Percentiles rank a stretch among this genome's conserved stretches.
Evolutionary conservation across 2,113 vertebrate genomes (phyloP).

Genomic region (Bombycilla garrulus): DNA sequence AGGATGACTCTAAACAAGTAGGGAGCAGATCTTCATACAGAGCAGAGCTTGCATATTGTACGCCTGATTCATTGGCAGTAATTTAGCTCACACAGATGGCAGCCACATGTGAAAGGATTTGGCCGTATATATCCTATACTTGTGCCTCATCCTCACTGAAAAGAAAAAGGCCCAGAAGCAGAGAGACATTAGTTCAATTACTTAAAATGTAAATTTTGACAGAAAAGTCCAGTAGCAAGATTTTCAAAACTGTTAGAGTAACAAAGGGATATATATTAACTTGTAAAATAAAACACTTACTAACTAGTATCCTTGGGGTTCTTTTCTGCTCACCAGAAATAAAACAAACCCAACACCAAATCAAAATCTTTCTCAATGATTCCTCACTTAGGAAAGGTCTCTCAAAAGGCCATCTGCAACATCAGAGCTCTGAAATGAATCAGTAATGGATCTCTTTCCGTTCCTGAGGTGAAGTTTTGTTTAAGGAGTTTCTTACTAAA

Average conservation of each 20-base stretch:
- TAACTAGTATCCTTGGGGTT: background rate
- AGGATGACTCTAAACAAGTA: constrained; percentile 37
- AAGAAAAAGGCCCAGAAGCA: background rate
- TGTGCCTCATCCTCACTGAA: background rate
- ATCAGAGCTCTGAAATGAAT: background rate
- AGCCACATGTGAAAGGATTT: constrained; percentile 35
- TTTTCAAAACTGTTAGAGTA: background rate
- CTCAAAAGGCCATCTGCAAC: background rate
- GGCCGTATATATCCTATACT: background rate
- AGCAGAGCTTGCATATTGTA: constrained; percentile 9
- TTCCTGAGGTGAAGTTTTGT: background rate
- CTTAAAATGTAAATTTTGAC: background rate
- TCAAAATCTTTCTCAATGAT: background rate
- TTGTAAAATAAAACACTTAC: background rate
- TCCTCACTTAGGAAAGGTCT: background rate
- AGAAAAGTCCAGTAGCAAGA: background rate
- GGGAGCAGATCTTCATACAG: constrained; percentile 10
- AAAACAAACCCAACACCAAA: background rate
- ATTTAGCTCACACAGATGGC: constrained; percentile 23
- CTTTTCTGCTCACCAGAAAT: background rate
- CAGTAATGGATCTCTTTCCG: background rate
- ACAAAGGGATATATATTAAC: background rate
- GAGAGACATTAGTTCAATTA: background rate
- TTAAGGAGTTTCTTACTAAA: background rate
- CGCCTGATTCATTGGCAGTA: constrained; percentile 6